These are phyloP conservation scores for Acrobasis consociella DNA, from an alignment of 2,888 invertebrate genomes.

Conservation along the genomic window DNA sequence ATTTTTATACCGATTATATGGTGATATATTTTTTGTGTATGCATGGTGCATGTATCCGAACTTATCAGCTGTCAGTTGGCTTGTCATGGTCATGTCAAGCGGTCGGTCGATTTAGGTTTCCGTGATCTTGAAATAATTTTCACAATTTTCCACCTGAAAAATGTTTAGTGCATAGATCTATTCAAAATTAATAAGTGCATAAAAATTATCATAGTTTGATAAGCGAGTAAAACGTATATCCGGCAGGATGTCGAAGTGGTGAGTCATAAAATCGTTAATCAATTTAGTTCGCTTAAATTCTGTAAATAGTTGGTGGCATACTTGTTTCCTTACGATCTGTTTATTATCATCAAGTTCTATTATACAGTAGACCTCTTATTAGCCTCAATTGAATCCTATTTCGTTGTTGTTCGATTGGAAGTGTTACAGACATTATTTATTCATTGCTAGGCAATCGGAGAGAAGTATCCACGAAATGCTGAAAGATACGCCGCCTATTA, in stretches of 20 bases:
- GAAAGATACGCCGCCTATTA: conserved; percentile 90
- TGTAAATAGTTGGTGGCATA: conserved; percentile 5
- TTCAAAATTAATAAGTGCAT: conserved; percentile 24
- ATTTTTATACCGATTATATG: background rate
- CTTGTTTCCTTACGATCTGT: background rate
- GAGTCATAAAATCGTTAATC: conserved; percentile 41
- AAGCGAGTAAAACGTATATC: conserved; percentile 23
- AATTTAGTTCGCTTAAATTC: conserved; percentile 23
- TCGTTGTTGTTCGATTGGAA: too few relatives aligned
- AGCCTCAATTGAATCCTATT: background rate
- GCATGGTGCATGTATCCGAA: background rate
- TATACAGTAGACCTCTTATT: background rate
- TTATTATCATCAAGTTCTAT: conserved; percentile 1
- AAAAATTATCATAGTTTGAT: conserved; percentile 4
- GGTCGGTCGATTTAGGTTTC: conserved; percentile 26
- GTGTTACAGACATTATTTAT: conserved; percentile 6
- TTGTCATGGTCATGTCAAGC: conserved; percentile 26
- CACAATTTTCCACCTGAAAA: conserved; percentile 25
- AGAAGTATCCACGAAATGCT: conserved; percentile 93
- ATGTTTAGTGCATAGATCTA: conserved; percentile 33
- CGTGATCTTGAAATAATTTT: conserved; percentile 14
- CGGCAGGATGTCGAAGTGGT: conserved; percentile 70
- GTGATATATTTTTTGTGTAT: background rate
- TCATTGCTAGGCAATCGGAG: conserved; percentile 76
- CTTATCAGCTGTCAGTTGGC: conserved; percentile 3